phyloP scores from a whole-genome alignment of 2,113 vertebrate species.

The Thalassarche chlororhynchos region DNA sequence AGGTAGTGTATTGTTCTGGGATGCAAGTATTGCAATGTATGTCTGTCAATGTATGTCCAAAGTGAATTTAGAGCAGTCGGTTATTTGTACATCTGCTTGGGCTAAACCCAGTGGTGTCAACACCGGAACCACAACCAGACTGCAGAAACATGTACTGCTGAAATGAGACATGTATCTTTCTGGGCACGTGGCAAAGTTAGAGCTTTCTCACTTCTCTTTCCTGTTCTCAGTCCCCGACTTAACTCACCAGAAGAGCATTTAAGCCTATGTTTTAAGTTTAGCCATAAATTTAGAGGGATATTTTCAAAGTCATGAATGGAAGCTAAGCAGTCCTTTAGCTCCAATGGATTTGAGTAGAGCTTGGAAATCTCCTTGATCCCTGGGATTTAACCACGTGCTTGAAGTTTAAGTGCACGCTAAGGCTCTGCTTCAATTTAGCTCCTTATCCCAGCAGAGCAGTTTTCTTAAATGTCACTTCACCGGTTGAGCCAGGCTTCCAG shows the following conservation, averaged over 20 bases:
- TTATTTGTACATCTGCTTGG: too few species aligned
- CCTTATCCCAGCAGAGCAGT: neutral
- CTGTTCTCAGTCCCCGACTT: neutral
- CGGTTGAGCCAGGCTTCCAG: neutral
- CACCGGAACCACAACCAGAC: neutral
- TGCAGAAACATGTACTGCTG: neutral
- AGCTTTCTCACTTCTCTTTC: neutral
- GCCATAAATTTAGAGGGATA: neutral
- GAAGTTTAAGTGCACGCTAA: neutral
- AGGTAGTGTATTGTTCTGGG: neutral
- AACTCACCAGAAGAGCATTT: neutral
- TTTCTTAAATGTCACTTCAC: neutral
- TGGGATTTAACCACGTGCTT: neutral
- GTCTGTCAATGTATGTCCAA: rapidly evolving
- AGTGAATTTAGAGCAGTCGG: neutral
- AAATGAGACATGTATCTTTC: neutral
- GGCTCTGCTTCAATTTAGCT: neutral
- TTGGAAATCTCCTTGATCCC: neutral
- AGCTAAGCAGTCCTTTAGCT: neutral
- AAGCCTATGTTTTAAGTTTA: neutral
- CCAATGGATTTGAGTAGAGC: neutral
- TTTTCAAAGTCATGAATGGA: neutral
- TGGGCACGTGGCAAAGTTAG: neutral
- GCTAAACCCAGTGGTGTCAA: rapidly evolving
- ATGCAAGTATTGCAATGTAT: rapidly evolving